These are phyloP conservation scores for Berghia stephanieae DNA, from an alignment of 1,140 invertebrate genomes.

Conservation along the genomic window DNA sequence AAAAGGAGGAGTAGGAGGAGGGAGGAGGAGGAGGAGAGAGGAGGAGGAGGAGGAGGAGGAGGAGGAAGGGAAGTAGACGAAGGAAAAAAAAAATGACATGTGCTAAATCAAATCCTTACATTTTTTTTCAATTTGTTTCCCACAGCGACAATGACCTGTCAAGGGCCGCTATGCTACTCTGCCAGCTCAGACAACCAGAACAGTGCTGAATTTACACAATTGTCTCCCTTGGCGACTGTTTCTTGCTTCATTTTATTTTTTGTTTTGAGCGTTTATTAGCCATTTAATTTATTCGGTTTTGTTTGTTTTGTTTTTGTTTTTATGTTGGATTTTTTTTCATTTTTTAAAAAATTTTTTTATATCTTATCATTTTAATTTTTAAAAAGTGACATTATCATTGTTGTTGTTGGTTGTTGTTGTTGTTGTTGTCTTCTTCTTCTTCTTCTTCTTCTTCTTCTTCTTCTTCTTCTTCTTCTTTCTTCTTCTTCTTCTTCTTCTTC, in stretches of 20 bases:
- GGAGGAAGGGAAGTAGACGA: neutral
- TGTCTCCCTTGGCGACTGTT: too few relatives aligned
- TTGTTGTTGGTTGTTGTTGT: conserved; percentile 1
- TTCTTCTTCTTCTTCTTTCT: neutral
- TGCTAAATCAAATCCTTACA: neutral
- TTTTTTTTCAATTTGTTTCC: too few relatives aligned
- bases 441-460: neutral
- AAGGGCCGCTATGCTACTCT: neutral
- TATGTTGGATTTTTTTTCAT: too few relatives aligned
- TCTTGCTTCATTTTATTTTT: too few relatives aligned
- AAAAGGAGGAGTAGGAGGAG: neutral
- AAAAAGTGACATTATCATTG: neutral
- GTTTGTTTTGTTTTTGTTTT: too few relatives aligned
- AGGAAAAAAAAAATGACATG: neutral
- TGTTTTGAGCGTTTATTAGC: too few relatives aligned
- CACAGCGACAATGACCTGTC: neutral
- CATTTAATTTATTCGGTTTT: too few relatives aligned
- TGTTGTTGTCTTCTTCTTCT: neutral
- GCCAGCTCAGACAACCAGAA: too few relatives aligned
- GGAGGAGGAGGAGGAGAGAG: neutral
- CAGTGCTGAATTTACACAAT: too few relatives aligned
- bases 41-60: neutral
- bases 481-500: neutral
- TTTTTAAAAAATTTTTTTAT: too few relatives aligned
- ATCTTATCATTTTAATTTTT: too few relatives aligned